Evolutionary conservation across 2,113 vertebrate species (phyloP).

Genomic region (Hucho hucho): DNA sequence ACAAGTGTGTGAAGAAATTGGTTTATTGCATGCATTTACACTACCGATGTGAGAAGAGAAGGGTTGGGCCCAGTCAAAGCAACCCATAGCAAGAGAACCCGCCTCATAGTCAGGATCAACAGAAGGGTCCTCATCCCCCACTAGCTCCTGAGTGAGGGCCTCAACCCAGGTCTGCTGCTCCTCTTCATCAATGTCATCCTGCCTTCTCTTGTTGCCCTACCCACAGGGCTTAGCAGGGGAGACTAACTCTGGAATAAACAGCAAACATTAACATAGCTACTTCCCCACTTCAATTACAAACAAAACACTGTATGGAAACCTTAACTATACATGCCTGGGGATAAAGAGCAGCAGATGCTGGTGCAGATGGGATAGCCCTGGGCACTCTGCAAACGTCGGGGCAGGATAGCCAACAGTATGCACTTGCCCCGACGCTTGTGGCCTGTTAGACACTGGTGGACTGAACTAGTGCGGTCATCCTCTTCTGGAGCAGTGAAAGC

Average conservation of each 20-base stretch:
- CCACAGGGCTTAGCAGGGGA: slow-evolving; percentile 66
- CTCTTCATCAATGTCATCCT: slow-evolving; percentile 75
- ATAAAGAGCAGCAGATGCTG: slow-evolving; percentile 60
- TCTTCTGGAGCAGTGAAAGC: neutral
- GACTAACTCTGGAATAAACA: slow-evolving; percentile 66
- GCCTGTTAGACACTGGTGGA: slow-evolving; percentile 46
- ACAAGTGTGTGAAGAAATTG: no score
- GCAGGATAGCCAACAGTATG: slow-evolving; percentile 69
- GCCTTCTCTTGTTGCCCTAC: slow-evolving; percentile 79
- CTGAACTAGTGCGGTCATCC: slow-evolving; percentile 11
- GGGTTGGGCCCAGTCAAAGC: no score
- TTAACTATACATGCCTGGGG: slow-evolving; percentile 64
- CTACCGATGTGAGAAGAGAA: no score
- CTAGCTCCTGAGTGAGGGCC: slow-evolving; percentile 64
- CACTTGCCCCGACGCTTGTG: slow-evolving; percentile 60
- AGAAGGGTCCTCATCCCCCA: slow-evolving; percentile 57
- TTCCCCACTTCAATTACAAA: no score
- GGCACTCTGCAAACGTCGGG: slow-evolving; percentile 60
- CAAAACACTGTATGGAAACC: neutral
- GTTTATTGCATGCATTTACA: no score
- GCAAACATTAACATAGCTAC: neutral
- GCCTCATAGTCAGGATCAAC: slow-evolving; percentile 69
- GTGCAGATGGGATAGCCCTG: slow-evolving; percentile 67
- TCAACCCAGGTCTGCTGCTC: slow-evolving; percentile 74
- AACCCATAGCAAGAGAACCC: neutral